These are phyloP conservation scores for Mystacornis crossleyi DNA, from an alignment of 2,113 vertebrate species.

Conservation along the genomic window DNA sequence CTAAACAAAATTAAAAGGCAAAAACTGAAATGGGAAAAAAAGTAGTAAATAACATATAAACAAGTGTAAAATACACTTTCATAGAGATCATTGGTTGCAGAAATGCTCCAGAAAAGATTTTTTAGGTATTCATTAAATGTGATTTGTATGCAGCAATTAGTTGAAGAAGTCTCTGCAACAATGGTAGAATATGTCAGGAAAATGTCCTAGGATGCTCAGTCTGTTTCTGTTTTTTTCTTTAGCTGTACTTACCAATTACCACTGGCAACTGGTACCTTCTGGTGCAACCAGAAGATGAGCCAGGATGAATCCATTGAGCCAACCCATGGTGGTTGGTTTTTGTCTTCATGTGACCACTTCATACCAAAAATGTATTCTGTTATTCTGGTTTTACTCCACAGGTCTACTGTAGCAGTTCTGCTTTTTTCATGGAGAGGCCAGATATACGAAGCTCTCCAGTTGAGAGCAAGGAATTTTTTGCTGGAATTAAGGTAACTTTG, in stretches of 20 bases:
- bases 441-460: slow-evolving; percentile 68
- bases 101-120: not conserved
- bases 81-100: not conserved
- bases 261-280: not conserved
- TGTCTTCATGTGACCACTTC: not conserved
- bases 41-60: not conserved
- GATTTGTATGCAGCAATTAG: not conserved
- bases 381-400: slow-evolving; percentile 39
- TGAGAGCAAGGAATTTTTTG: slow-evolving; percentile 90
- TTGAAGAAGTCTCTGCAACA: not conserved
- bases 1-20: not conserved
- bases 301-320: not conserved
- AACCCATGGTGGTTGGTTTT: not conserved
- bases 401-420: slow-evolving; percentile 85
- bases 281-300: not conserved
- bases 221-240: not conserved
- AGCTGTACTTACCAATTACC: not conserved
- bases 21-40: not conserved
- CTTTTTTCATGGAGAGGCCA: slow-evolving; percentile 85
- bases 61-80: not conserved
- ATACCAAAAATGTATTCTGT: not conserved
- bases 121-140: not conserved
- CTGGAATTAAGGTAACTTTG: slow-evolving; percentile 83
- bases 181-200: not conserved
- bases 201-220: not conserved